phyloP scores from a whole-genome alignment of 1,140 invertebrate species.

The Eupeodes corollae region DNA sequence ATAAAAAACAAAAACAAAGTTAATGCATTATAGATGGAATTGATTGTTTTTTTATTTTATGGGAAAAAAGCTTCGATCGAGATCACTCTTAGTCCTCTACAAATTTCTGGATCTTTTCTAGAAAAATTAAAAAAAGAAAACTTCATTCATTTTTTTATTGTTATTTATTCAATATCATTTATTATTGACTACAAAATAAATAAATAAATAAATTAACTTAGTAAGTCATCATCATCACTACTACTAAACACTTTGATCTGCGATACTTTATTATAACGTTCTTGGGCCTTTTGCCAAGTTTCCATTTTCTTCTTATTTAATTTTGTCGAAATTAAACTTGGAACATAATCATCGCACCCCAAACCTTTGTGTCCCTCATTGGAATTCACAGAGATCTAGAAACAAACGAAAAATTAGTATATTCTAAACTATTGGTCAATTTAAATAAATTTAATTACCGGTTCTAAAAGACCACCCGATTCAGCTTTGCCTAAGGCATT shows the following conservation, averaged over 20 bases:
- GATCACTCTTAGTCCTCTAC: too few relatives aligned
- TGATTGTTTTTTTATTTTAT: too few relatives aligned
- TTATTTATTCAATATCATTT: too few relatives aligned
- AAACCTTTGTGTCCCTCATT: conserved; percentile 31
- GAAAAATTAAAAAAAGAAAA: too few relatives aligned
- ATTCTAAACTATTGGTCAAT: too few relatives aligned
- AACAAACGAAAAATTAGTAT: neutral
- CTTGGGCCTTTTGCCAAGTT: conserved; percentile 38
- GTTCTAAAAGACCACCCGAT: conserved; percentile 59
- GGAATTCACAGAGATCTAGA: conserved; percentile 28
- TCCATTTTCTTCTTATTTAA: conserved; percentile 27
- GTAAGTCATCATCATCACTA: conserved; percentile 19
- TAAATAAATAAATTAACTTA: conserved; percentile 10
- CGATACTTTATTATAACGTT: conserved; percentile 36
- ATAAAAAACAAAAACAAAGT: too few relatives aligned
- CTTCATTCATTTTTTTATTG: too few relatives aligned
- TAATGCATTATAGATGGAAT: too few relatives aligned
- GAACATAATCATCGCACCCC: conserved; percentile 15
- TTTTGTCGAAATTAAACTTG: conserved; percentile 1
- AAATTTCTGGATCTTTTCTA: too few relatives aligned
- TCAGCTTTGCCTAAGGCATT: conserved; percentile 65
- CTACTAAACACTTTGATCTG: conserved; percentile 16
- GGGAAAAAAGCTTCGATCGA: too few relatives aligned
- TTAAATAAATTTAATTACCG: conserved; percentile 51
- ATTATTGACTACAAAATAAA: neutral